Evolutionary conservation across 2,113 vertebrate genomes (phyloP).

Genomic region (Globicephala melas): DNA sequence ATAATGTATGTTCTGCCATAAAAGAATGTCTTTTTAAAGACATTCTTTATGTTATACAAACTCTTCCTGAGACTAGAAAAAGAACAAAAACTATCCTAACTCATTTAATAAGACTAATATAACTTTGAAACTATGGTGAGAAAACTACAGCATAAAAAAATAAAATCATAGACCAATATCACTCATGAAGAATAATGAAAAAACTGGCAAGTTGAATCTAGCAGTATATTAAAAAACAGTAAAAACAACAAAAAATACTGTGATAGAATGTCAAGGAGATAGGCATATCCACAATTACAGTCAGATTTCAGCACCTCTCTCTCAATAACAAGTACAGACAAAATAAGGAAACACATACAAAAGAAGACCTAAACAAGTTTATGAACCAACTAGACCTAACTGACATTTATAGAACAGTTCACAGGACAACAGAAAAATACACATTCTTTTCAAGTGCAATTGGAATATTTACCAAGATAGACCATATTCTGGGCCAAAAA

Average conservation of each 20-base stretch:
- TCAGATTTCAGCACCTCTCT: neutral
- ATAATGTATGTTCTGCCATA: neutral
- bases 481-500: neutral
- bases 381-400: neutral
- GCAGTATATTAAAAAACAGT: neutral
- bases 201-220: neutral
- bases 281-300: neutral
- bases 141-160: neutral
- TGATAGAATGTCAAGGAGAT: neutral
- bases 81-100: neutral
- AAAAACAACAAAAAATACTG: neutral
- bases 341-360: neutral
- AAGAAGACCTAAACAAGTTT: neutral
- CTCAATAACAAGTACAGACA: neutral
- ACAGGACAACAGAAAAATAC: neutral
- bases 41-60: neutral
- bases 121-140: neutral
- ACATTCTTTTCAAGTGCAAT: neutral
- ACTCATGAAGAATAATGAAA: neutral
- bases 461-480: neutral
- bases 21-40: neutral
- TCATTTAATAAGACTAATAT: neutral
- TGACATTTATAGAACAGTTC: neutral
- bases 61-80: neutral
- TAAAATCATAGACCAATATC: neutral